These are phyloP conservation scores for Lomographa bimaculata DNA, from an alignment of 2,888 invertebrate genomes.

Conservation along the genomic window DNA sequence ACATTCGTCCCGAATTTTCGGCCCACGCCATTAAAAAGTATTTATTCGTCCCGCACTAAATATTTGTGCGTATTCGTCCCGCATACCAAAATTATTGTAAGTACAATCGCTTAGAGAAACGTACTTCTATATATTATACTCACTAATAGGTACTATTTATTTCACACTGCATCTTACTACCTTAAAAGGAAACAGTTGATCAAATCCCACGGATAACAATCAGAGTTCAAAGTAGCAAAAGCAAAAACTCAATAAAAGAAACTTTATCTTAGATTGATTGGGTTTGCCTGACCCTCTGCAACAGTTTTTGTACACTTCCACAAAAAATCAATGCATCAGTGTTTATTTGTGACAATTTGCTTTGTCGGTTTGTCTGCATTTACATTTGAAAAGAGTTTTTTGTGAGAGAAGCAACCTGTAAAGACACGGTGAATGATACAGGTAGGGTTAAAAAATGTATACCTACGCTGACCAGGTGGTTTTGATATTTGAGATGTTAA, in stretches of 20 bases:
- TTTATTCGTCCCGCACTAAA: too few relatives aligned
- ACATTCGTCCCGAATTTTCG: too few relatives aligned
- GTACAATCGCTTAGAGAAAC: too few relatives aligned
- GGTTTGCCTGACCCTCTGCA: conserved; percentile 76
- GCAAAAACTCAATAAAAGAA: conserved; percentile 73
- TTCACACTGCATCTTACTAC: too few relatives aligned
- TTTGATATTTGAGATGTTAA: conserved; percentile 51
- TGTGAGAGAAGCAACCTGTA: conserved; percentile 73
- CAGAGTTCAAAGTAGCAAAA: conserved; percentile 58
- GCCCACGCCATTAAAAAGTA: too few relatives aligned
- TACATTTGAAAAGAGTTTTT: conserved; percentile 77
- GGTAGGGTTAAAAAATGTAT: conserved; percentile 58
- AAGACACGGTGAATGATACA: conserved; percentile 79
- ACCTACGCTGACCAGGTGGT: conserved; percentile 34
- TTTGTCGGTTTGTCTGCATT: conserved; percentile 81
- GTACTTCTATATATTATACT: too few relatives aligned
- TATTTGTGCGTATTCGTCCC: too few relatives aligned
- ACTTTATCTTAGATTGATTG: conserved; percentile 81
- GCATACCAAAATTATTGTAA: too few relatives aligned
- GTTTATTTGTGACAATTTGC: conserved; percentile 84
- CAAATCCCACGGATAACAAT: conserved; percentile 71
- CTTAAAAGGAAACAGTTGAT: conserved; percentile 51
- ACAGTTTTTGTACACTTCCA: conserved; percentile 71
- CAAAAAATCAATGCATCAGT: conserved; percentile 78
- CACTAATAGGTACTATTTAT: too few relatives aligned